Evolutionary conservation across 2,888 invertebrate species (phyloP).

Genomic region (Pedicia rivosa): DNA sequence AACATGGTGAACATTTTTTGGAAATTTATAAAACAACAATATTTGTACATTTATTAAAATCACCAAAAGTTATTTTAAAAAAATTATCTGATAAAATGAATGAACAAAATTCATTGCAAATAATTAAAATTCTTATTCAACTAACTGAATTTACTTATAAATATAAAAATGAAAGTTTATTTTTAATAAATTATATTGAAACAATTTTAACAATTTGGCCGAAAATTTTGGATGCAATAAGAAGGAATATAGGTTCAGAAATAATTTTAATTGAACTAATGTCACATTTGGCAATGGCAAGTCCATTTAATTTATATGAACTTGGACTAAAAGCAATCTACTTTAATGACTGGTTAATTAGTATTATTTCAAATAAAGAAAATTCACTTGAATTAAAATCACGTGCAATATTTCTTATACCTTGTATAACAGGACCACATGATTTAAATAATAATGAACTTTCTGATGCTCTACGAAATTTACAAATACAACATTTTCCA

Average conservation of each 20-base stretch:
- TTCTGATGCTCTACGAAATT: slow-evolving; percentile 12
- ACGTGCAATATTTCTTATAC: slow-evolving; percentile 17
- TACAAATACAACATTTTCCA: slow-evolving; percentile 29
- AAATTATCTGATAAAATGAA: slow-evolving; percentile 14
- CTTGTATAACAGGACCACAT: slow-evolving; percentile 14
- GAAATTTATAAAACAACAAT: slow-evolving; percentile 20
- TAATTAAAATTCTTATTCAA: slow-evolving; percentile 21
- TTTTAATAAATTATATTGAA: slow-evolving; percentile 7
- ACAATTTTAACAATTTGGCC: slow-evolving; percentile 14
- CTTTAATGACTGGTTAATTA: slow-evolving; percentile 13
- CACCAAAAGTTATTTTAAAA: slow-evolving; percentile 15
- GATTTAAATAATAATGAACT: slow-evolving; percentile 14
- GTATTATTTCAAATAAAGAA: slow-evolving; percentile 14
- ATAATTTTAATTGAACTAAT: slow-evolving; percentile 11
- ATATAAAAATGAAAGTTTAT: slow-evolving; percentile 10
- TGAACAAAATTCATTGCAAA: slow-evolving; percentile 15
- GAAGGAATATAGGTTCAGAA: slow-evolving; percentile 4
- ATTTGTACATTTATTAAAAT: slow-evolving; percentile 15
- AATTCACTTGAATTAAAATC: slow-evolving; percentile 16
- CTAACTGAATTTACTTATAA: slow-evolving; percentile 18
- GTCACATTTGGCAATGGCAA: slow-evolving; percentile 11
- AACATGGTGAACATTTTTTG: slow-evolving; percentile 26
- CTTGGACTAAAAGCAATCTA: slow-evolving; percentile 9
- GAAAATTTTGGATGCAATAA: slow-evolving; percentile 6
- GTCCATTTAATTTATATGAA: slow-evolving; percentile 9